Conservation (phyloP, 2,888 invertebrate genomes). For the Notodonta ziczac region DNA sequence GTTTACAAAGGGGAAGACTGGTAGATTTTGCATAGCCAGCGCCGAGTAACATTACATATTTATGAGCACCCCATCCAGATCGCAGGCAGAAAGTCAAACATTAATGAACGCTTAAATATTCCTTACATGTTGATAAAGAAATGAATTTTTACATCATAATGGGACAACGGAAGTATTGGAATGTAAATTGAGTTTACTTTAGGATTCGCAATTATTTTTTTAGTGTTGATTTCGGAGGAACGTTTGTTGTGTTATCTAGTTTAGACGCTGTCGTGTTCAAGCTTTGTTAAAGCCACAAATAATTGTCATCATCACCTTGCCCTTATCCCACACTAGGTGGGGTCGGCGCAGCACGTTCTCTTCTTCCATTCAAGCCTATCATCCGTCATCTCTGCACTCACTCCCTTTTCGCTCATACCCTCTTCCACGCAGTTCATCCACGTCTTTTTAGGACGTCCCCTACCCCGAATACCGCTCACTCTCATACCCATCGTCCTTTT, state of each 20-base stretch:
- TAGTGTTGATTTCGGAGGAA: not conserved
- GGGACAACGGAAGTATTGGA: constrained; percentile 50
- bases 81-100: constrained; percentile 79
- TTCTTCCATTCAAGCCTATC: too few relatives aligned
- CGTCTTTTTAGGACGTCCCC: too few relatives aligned
- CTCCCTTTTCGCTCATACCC: too few relatives aligned
- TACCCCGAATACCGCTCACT: too few relatives aligned
- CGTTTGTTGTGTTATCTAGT: not conserved
- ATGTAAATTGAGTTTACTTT: constrained; percentile 65
- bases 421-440: too few relatives aligned
- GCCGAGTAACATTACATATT: constrained; percentile 76
- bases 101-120: constrained; percentile 66
- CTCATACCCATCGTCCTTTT: too few relatives aligned
- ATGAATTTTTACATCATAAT: constrained; percentile 76
- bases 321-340: too few relatives aligned
- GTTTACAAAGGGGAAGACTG: constrained; percentile 61
- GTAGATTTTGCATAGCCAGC: constrained; percentile 68
- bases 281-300: too few relatives aligned
- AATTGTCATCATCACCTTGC: too few relatives aligned
- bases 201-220: constrained; percentile 24
- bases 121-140: constrained; percentile 73
- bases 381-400: too few relatives aligned
- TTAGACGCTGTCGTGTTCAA: not conserved
- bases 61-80: constrained; percentile 77
- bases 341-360: too few relatives aligned